Conservation (phyloP, 2,888 invertebrate species). For the Tenthredo scrophulariae region DNA sequence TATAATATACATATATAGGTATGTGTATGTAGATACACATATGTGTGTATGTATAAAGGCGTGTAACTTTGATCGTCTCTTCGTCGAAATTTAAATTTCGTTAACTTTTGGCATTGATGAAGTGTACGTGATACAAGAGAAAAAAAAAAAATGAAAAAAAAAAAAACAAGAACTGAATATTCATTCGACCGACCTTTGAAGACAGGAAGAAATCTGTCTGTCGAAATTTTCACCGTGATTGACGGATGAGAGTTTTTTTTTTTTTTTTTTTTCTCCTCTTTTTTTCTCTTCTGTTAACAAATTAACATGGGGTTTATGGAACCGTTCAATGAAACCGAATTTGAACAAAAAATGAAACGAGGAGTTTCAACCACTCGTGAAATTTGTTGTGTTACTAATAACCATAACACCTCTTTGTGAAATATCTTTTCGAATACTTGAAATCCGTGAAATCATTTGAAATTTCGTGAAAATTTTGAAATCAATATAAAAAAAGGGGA, state of each 20-base stretch:
- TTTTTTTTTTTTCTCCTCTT: not conserved
- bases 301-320: not conserved
- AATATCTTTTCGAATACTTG: not conserved
- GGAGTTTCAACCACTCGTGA: not conserved
- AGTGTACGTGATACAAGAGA: not conserved
- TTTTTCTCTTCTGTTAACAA: not conserved
- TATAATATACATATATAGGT: not conserved
- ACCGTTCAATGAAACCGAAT: not conserved
- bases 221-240: not conserved
- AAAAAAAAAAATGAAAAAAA: not conserved
- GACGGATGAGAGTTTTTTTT: not conserved
- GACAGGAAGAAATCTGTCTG: not conserved
- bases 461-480: not conserved
- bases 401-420: not conserved
- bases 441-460: not conserved
- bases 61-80: not conserved
- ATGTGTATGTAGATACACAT: not conserved
- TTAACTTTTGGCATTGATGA: slow-evolving; percentile 24
- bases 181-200: not conserved
- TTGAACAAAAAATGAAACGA: not conserved
- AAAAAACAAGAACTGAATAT: not conserved
- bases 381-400: not conserved
- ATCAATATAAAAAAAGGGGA: not conserved
- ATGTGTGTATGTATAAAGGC: not conserved
- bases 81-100: not conserved